Percentiles rank a stretch among this genome's conserved stretches.
Evolutionary conservation across 2,113 vertebrate genomes (phyloP).

Genomic region (Carassius auratus): DNA sequence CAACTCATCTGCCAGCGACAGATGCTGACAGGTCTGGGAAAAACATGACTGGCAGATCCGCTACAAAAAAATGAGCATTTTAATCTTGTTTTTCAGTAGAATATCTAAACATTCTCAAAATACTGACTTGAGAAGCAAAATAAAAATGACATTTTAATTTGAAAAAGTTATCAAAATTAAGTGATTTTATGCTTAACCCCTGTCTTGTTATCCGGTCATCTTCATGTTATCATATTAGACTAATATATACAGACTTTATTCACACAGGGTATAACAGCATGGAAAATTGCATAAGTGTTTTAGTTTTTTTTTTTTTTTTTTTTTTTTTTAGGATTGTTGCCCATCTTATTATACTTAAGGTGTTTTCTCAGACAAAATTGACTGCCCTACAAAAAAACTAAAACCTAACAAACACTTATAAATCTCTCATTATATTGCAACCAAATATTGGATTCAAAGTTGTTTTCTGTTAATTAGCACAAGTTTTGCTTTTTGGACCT

Average conservation of each 20-base stretch:
- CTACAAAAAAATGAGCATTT: background rate
- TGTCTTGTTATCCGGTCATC: too few relatives aligned
- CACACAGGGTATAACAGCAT: background rate
- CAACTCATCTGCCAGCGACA: conserved; percentile 27
- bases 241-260: background rate
- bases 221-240: background rate
- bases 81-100: background rate
- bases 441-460: background rate
- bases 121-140: background rate
- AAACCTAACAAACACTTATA: background rate
- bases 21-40: conserved; percentile 53
- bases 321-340: too few relatives aligned
- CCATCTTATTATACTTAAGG: background rate
- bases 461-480: background rate
- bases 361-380: background rate
- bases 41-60: background rate
- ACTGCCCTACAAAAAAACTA: background rate
- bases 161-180: background rate
- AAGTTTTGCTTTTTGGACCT: background rate
- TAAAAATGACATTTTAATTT: background rate
- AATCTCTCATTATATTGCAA: background rate
- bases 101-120: background rate
- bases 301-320: too few relatives aligned
- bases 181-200: background rate
- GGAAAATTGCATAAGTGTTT: too few relatives aligned